phyloP scores from a whole-genome alignment of 2,797 vertebrate species.

The Mastacembelus armatus region DNA sequence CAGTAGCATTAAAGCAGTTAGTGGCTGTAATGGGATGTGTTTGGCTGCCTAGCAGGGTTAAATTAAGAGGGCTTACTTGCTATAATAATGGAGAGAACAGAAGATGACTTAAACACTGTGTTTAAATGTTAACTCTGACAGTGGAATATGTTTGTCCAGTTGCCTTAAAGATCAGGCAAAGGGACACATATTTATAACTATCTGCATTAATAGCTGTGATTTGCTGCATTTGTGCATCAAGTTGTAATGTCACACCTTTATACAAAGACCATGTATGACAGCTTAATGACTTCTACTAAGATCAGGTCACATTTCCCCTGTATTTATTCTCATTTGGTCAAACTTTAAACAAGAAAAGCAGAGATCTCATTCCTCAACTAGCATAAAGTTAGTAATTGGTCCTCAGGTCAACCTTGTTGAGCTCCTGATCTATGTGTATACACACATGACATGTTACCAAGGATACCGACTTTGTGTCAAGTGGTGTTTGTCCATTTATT shows the following conservation, averaged over 20 bases:
- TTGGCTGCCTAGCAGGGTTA: slow-evolving; percentile 69
- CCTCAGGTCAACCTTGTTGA: slow-evolving; percentile 28
- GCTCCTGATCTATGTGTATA: slow-evolving; percentile 66
- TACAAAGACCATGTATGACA: slow-evolving; percentile 21
- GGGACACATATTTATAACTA: slow-evolving; percentile 58
- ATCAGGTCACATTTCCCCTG: slow-evolving; percentile 22
- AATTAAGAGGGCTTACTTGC: slow-evolving; percentile 73
- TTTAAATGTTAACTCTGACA: slow-evolving; percentile 74
- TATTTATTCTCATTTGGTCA: slow-evolving; percentile 26
- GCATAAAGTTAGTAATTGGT: slow-evolving; percentile 9
- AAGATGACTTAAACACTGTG: slow-evolving; percentile 63
- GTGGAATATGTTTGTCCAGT: slow-evolving; percentile 60
- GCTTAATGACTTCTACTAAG: slow-evolving; percentile 20
- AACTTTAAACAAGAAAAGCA: slow-evolving; percentile 30
- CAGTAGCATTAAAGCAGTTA: slow-evolving; percentile 65
- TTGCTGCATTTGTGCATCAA: slow-evolving; percentile 23
- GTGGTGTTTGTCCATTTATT: slow-evolving; percentile 59
- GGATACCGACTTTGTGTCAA: slow-evolving; percentile 61
- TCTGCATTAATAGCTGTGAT: slow-evolving; percentile 58
- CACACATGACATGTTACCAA: slow-evolving; percentile 56
- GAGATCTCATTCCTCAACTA: slow-evolving; percentile 22
- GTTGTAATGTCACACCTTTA: slow-evolving; percentile 23
- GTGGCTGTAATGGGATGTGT: slow-evolving; percentile 66
- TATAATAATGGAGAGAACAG: slow-evolving; percentile 67
- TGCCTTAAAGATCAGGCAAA: slow-evolving; percentile 42